A percentile compares a stretch with the other conserved stretches of the same genome.
phyloP scores from a whole-genome alignment of 2,888 invertebrate species.

The Cephus rjabovi region DNA sequence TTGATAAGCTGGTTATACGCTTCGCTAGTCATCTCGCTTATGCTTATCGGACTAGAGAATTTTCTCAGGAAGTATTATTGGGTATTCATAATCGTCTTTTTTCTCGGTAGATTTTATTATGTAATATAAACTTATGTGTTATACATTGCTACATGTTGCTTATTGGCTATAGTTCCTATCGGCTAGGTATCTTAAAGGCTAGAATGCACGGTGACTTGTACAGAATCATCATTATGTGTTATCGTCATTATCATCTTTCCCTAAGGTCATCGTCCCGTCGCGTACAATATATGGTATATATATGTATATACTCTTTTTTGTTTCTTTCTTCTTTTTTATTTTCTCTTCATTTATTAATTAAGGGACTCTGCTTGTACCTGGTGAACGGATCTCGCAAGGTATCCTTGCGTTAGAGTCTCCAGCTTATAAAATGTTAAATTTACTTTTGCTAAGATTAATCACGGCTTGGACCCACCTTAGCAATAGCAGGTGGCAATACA shows the following conservation, averaged over 20 bases:
- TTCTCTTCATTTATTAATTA: no score
- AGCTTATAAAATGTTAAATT: conserved; percentile 33
- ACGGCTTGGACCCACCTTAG: conserved; percentile 21
- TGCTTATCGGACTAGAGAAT: no score
- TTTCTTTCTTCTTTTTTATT: conserved; percentile 4
- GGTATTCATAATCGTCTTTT: conserved; percentile 7
- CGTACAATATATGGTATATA: background rate
- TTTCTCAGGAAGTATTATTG: no score
- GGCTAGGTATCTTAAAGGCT: conserved; percentile 54
- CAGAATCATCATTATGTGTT: conserved; percentile 48
- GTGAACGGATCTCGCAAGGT: background rate
- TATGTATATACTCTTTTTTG: conserved; percentile 11
- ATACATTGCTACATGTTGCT: conserved; percentile 61
- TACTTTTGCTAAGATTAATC: conserved; percentile 27
- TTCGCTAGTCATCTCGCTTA: no score
- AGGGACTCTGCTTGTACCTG: background rate
- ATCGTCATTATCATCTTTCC: conserved; percentile 36
- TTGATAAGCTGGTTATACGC: no score
- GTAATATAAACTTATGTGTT: conserved; percentile 65
- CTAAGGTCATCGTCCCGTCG: conserved; percentile 11
- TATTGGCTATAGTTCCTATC: conserved; percentile 53
- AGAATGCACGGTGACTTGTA: conserved; percentile 63
- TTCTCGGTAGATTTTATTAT: conserved; percentile 64
- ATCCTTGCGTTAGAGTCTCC: conserved; percentile 13
- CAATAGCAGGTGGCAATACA: background rate